phyloP scores from a whole-genome alignment of 2,113 vertebrate genomes.

The Rana temporaria region DNA sequence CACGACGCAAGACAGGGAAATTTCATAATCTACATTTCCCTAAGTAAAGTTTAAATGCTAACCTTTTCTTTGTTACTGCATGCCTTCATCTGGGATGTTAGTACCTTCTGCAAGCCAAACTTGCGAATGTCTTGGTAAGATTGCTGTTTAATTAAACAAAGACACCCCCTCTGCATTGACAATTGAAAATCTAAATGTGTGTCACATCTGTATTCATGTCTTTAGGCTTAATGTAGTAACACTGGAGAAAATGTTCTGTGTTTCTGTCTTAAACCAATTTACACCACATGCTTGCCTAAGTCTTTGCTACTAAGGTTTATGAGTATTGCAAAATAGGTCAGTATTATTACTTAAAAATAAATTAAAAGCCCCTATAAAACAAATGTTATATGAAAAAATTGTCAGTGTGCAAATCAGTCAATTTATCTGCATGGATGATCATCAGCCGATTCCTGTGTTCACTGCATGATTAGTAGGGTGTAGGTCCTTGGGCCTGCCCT shows the following conservation, averaged over 20 bases:
- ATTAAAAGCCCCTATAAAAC: too few relatives aligned
- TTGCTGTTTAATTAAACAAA: constrained; percentile 47
- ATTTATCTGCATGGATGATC: too few relatives aligned
- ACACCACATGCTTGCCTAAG: not conserved
- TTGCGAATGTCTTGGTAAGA: constrained; percentile 43
- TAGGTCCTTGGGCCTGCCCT: too few relatives aligned
- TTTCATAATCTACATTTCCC: constrained; percentile 56
- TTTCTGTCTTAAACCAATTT: constrained; percentile 11
- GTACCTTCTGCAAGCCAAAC: constrained; percentile 11
- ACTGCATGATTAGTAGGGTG: too few relatives aligned
- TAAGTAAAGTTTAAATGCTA: constrained; percentile 57
- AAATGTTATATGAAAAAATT: too few relatives aligned
- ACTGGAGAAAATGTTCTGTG: constrained; percentile 13
- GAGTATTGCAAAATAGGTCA: too few relatives aligned
- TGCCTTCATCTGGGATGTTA: not conserved
- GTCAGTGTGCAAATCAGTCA: too few relatives aligned
- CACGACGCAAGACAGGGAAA: constrained; percentile 50
- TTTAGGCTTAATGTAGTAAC: constrained; percentile 16
- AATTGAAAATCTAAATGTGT: constrained; percentile 48
- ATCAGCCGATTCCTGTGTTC: too few relatives aligned
- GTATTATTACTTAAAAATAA: too few relatives aligned
- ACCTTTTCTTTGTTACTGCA: constrained; percentile 42
- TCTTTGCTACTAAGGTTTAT: not conserved
- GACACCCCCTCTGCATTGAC: constrained; percentile 39
- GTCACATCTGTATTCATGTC: constrained; percentile 41